phyloP scores from a whole-genome alignment of 2,888 invertebrate genomes.

The Dorcus hopei region DNA sequence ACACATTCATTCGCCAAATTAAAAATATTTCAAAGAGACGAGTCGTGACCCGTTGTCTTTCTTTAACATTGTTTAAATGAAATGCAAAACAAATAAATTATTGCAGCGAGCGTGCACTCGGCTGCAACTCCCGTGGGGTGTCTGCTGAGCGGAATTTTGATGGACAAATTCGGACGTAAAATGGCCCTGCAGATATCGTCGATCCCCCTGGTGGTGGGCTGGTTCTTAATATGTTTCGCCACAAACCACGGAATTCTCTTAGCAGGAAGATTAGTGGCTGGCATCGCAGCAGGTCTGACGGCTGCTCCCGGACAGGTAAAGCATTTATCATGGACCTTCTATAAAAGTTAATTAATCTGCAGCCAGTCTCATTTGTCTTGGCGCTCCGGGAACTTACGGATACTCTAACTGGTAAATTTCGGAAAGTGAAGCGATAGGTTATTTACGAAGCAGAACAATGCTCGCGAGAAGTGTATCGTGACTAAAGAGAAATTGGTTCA shows the following conservation, averaged over 20 bases:
- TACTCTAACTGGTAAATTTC: no score
- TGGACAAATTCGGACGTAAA: conserved; percentile 68
- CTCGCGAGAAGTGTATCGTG: no score
- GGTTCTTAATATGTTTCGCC: conserved; percentile 61
- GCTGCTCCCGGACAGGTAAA: conserved; percentile 72
- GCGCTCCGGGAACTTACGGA: no score
- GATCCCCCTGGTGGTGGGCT: conserved; percentile 65
- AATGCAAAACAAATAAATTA: no score
- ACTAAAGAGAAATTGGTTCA: no score
- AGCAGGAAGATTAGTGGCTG: conserved; percentile 65
- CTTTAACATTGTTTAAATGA: no score
- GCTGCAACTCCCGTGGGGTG: conserved; percentile 74
- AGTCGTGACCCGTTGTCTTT: no score
- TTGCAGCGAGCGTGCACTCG: conserved; percentile 71
- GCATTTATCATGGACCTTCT: background rate
- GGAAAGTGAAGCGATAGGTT: no score
- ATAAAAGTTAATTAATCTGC: conserved; percentile 4
- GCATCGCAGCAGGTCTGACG: conserved; percentile 69
- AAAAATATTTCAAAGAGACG: no score
- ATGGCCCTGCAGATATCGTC: conserved; percentile 63
- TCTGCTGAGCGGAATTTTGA: conserved; percentile 66
- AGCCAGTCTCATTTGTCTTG: background rate
- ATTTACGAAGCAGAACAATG: no score
- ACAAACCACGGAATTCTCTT: conserved; percentile 58
- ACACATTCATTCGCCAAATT: no score